Evolutionary conservation across 1,140 invertebrate species (phyloP).

Genomic region (Leptonema lineaticorne): DNA sequence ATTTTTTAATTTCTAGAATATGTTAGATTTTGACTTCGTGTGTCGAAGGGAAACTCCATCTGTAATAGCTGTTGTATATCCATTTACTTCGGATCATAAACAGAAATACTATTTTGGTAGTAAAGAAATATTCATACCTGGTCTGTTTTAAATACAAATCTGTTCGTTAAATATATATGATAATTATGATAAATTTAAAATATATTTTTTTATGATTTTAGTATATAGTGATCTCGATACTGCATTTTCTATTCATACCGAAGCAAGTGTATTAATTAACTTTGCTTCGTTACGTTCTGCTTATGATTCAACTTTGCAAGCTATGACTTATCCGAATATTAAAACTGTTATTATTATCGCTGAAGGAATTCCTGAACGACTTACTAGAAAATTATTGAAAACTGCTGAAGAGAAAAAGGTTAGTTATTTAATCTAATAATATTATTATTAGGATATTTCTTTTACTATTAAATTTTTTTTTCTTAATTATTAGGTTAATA

Average conservation of each 20-base stretch:
- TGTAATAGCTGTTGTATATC: constrained; percentile 96
- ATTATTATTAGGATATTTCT: background rate
- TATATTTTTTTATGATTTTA: constrained; percentile 50
- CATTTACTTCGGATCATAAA: constrained; percentile 98
- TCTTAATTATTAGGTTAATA: constrained; percentile 62
- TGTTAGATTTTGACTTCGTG: constrained; percentile 99
- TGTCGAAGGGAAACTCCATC: constrained; percentile 86
- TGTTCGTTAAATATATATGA: background rate
- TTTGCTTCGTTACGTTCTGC: constrained; percentile 98
- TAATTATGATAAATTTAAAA: background rate
- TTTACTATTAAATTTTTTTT: constrained; percentile 17
- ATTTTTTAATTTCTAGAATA: constrained; percentile 56
- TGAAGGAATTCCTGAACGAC: constrained; percentile 98
- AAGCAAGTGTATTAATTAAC: constrained; percentile 96
- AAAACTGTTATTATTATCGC: constrained; percentile 98
- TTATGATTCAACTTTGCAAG: constrained; percentile 95
- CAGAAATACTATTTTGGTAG: constrained; percentile 99
- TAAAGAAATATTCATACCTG: constrained; percentile 91
- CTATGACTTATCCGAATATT: constrained; percentile 90
- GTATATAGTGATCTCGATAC: constrained; percentile 98
- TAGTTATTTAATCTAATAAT: too few species aligned
- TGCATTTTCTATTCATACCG: constrained; percentile 91
- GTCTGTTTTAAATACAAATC: constrained; percentile 45
- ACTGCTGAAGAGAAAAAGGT: constrained; percentile 71
- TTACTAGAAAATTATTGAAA: constrained; percentile 93